Evolutionary conservation across 2,888 invertebrate genomes (phyloP).

Genomic region (Nasonia oneida): DNA sequence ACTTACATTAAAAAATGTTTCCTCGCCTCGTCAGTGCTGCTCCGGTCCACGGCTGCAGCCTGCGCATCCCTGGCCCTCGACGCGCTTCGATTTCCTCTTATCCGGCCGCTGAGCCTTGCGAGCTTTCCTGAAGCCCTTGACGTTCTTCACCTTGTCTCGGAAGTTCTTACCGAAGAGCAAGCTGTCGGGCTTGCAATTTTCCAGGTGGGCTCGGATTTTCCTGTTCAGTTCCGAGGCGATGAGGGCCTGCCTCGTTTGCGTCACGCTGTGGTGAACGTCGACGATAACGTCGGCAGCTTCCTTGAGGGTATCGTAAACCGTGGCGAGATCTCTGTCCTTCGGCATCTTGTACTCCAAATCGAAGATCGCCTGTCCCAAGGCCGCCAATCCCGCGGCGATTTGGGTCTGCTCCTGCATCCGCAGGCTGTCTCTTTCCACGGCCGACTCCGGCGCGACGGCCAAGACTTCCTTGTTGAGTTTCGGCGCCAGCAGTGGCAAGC

Average conservation of each 20-base stretch:
- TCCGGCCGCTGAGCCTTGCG: not conserved
- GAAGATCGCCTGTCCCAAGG: conserved; percentile 49
- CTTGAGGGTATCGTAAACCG: conserved; percentile 16
- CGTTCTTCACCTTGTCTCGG: conserved; percentile 28
- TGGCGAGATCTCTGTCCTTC: not conserved
- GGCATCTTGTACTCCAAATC: not conserved
- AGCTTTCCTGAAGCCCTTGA: conserved; percentile 3
- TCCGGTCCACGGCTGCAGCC: not conserved
- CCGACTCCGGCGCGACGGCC: conserved; percentile 4
- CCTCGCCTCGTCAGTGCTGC: not conserved
- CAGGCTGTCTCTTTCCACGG: conserved; percentile 38
- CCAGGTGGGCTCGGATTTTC: not conserved
- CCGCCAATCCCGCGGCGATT: conserved; percentile 56
- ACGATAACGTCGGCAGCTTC: conserved; percentile 39
- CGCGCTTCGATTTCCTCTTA: conserved; percentile 14
- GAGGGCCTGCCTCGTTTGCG: conserved; percentile 12
- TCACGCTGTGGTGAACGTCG: conserved; percentile 43
- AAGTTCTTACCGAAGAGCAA: conserved; percentile 39
- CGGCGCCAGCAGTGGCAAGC: conserved; percentile 35
- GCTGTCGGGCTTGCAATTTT: conserved; percentile 29
- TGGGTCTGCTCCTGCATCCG: conserved; percentile 48
- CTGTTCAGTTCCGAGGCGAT: conserved; percentile 19
- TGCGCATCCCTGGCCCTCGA: not conserved
- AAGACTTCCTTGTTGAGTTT: conserved; percentile 55
- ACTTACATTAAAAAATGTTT: not conserved